Percentiles rank a stretch among this genome's conserved stretches.
Evolutionary conservation across 2,888 invertebrate genomes (phyloP).

Genomic region (Limnephilus lunatus): DNA sequence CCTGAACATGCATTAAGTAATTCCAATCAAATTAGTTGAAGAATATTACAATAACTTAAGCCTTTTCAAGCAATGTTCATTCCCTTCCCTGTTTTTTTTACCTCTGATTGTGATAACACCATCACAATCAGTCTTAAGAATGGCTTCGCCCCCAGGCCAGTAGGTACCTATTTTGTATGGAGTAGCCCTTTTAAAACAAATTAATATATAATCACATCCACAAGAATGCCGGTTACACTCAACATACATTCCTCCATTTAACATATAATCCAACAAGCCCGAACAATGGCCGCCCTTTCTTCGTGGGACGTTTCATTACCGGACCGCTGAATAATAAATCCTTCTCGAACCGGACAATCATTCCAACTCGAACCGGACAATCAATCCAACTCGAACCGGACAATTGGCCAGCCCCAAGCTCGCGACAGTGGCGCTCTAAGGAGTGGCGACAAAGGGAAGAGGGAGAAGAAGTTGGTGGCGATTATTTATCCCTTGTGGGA

Average conservation of each 20-base stretch:
- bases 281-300: background rate
- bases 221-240: background rate
- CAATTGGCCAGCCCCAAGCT: background rate
- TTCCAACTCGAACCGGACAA: conserved; percentile 26
- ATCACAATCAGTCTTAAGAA: too few species aligned
- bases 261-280: background rate
- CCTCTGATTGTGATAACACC: too few species aligned
- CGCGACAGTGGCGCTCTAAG: background rate
- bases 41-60: too few species aligned
- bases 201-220: background rate
- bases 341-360: conserved; percentile 40
- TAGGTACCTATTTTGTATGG: background rate
- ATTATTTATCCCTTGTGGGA: background rate
- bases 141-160: too few species aligned
- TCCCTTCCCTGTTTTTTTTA: too few species aligned
- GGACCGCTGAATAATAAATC: conserved; percentile 26
- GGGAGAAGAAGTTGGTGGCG: background rate
- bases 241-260: background rate
- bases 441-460: background rate
- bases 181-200: background rate
- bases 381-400: conserved; percentile 5
- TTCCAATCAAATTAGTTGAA: too few species aligned
- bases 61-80: too few species aligned
- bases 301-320: conserved; percentile 34
- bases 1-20: too few species aligned